phyloP scores from a whole-genome alignment of 2,797 vertebrate species.

The Peromyscus melanophrys region DNA sequence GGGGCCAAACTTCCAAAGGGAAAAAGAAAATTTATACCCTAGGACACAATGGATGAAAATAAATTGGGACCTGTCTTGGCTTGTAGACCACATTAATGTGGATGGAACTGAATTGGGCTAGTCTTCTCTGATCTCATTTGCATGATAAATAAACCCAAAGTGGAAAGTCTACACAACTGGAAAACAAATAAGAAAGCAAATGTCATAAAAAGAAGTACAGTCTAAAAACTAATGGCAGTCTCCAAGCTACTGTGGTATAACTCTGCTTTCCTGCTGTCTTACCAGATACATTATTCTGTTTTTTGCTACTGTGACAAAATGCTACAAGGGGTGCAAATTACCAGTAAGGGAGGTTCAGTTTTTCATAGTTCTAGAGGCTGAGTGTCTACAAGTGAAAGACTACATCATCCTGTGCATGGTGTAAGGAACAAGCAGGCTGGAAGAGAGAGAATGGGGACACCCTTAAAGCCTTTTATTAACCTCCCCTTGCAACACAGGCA shows the following conservation, averaged over 20 bases:
- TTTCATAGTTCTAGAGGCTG: no score
- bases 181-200: not conserved
- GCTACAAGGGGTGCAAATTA: not conserved
- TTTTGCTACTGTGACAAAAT: not conserved
- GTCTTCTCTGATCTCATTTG: not conserved
- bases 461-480: not conserved
- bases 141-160: conserved; percentile 29
- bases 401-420: not conserved
- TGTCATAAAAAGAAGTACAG: not conserved
- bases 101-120: not conserved
- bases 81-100: not conserved
- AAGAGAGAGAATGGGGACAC: not conserved
- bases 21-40: conserved; percentile 5
- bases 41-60: not conserved
- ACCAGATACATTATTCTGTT: not conserved
- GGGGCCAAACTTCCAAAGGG: not conserved
- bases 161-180: not conserved
- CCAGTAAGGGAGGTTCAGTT: not conserved
- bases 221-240: not conserved
- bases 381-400: not conserved
- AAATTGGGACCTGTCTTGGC: not conserved
- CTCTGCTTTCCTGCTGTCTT: not conserved
- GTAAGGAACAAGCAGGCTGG: not conserved
- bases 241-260: not conserved
- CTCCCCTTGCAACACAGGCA: not conserved